Percentiles rank a stretch among this genome's conserved stretches.
These are phyloP conservation scores for Drosophila tristis DNA, from an alignment of 1,140 invertebrate genomes.

Conservation along the genomic window DNA sequence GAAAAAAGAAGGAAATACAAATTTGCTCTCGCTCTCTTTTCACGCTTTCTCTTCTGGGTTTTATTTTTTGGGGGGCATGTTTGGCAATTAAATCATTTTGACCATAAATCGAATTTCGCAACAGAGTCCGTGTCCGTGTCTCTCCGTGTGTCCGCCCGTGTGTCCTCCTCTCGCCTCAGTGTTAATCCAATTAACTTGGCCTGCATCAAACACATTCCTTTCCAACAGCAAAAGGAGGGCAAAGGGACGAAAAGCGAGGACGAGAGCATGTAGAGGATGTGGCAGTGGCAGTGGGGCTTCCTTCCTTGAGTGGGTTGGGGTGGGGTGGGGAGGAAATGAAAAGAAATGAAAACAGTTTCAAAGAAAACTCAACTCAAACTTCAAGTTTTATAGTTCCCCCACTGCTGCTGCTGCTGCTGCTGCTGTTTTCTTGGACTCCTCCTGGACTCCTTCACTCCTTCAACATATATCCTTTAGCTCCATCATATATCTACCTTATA, in stretches of 20 bases:
- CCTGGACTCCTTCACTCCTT: background rate
- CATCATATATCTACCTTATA: too few species aligned
- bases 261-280: background rate
- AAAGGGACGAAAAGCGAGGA: constrained; percentile 8
- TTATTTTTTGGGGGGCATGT: constrained; percentile 39
- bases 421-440: constrained; percentile 8
- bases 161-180: constrained; percentile 25
- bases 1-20: constrained; percentile 1
- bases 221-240: constrained; percentile 19
- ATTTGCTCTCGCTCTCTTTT: background rate
- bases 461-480: too few species aligned
- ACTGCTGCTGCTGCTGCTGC: constrained; percentile 15
- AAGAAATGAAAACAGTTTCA: constrained; percentile 71
- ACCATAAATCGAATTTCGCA: constrained; percentile 71
- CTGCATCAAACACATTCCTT: constrained; percentile 74
- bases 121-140: constrained; percentile 4
- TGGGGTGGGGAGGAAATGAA: constrained; percentile 23
- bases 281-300: too few species aligned
- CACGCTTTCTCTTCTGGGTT: background rate
- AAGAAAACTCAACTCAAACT: constrained; percentile 67
- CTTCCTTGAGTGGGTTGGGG: too few species aligned
- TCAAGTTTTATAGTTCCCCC: constrained; percentile 71
- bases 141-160: constrained; percentile 1
- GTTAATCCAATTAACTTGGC: constrained; percentile 77
- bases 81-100: constrained; percentile 75